Evolutionary conservation across 2,797 vertebrate species (phyloP).

Genomic region (Trichosurus vulpecula): DNA sequence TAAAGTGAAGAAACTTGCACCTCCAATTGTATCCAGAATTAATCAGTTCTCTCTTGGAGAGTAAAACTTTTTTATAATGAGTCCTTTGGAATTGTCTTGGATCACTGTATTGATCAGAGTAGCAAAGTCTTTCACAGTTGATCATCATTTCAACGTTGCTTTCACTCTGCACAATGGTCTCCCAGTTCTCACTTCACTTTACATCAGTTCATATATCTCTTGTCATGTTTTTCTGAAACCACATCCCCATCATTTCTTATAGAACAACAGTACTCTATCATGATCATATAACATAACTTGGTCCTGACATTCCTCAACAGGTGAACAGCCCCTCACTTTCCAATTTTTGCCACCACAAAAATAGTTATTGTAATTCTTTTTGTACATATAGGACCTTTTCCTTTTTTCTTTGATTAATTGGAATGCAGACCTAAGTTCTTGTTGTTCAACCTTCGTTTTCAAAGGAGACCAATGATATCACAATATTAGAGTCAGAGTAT

Average conservation of each 20-base stretch:
- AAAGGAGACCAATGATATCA: neutral
- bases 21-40: neutral
- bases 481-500: neutral
- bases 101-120: neutral
- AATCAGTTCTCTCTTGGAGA: neutral
- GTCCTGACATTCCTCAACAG: neutral
- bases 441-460: neutral
- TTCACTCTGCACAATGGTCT: neutral
- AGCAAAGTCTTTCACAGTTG: neutral
- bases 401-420: too few relatives aligned
- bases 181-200: neutral
- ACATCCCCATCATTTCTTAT: neutral
- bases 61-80: neutral
- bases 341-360: neutral
- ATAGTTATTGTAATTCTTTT: neutral
- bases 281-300: neutral
- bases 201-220: neutral
- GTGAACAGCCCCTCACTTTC: neutral
- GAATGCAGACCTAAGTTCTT: too few relatives aligned
- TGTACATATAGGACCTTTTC: neutral
- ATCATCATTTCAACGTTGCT: neutral
- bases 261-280: neutral
- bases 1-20: neutral
- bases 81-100: neutral
- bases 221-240: neutral